phyloP scores from a whole-genome alignment of 2,888 invertebrate genomes.

The Apotomis turbidana region DNA sequence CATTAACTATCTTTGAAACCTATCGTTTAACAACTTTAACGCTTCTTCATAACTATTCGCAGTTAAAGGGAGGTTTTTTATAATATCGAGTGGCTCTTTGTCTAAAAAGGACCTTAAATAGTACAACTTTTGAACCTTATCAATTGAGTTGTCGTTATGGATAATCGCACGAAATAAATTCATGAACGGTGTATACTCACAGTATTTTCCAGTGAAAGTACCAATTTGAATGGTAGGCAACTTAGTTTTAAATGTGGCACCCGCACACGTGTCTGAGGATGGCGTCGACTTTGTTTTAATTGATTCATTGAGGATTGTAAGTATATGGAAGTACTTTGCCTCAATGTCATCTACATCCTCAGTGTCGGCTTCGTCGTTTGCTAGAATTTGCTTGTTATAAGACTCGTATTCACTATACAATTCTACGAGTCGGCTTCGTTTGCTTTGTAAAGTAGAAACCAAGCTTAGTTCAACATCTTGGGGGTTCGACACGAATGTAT shows the following conservation, averaged over 20 bases:
- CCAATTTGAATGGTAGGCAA: background rate
- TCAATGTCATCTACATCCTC: background rate
- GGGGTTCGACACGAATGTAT: too few relatives aligned
- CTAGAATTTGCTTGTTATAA: background rate
- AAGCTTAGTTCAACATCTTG: too few relatives aligned
- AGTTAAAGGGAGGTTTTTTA: slow-evolving; percentile 24
- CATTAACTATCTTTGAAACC: slow-evolving; percentile 30
- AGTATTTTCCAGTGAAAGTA: slow-evolving; percentile 21
- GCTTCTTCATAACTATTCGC: slow-evolving; percentile 13
- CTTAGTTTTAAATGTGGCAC: background rate
- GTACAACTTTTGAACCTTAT: slow-evolving; percentile 21
- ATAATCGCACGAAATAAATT: slow-evolving; percentile 14
- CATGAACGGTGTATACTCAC: slow-evolving; percentile 20
- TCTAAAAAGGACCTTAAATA: slow-evolving; percentile 3
- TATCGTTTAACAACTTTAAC: slow-evolving; percentile 4
- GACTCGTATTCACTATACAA: background rate
- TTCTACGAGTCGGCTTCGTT: too few relatives aligned
- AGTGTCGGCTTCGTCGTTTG: background rate
- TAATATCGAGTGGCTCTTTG: slow-evolving; percentile 12
- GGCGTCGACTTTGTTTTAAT: background rate
- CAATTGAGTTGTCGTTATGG: slow-evolving; percentile 9
- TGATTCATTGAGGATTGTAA: background rate
- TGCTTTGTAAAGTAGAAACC: too few relatives aligned
- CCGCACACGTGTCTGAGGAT: background rate
- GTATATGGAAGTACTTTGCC: background rate